Percentiles rank a stretch among this genome's conserved stretches.
These are phyloP conservation scores for Aphaenogaster floridana DNA, from an alignment of 1,140 invertebrate genomes.

Conservation along the genomic window DNA sequence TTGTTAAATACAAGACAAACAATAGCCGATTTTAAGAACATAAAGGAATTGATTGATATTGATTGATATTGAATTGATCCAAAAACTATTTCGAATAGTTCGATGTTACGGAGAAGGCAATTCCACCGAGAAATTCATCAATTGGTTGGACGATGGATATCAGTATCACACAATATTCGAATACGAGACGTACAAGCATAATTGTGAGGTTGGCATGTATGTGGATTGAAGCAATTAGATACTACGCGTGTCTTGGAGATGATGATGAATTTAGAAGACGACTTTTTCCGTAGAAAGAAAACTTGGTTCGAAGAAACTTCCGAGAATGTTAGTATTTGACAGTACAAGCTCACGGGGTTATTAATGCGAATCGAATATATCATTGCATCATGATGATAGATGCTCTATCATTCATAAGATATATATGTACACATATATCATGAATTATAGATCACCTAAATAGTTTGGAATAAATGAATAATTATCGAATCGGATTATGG, in stretches of 20 bases:
- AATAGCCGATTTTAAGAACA: too few species aligned
- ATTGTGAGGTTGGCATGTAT: neutral
- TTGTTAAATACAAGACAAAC: too few species aligned
- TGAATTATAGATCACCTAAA: neutral
- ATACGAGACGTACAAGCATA: neutral
- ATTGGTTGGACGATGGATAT: too few species aligned
- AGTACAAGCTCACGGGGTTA: neutral
- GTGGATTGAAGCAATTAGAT: neutral
- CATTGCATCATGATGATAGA: neutral
- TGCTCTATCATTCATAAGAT: neutral
- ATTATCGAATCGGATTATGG: slow-evolving; percentile 43
- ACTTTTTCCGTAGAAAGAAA: too few species aligned
- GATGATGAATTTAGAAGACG: neutral
- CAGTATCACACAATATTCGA: neutral
- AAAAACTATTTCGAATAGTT: too few species aligned
- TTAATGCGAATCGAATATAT: neutral
- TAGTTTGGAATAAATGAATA: neutral
- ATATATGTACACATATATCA: neutral
- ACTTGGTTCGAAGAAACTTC: neutral
- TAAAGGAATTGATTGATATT: too few species aligned
- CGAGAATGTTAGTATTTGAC: neutral
- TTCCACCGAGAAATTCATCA: neutral
- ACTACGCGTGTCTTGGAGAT: neutral
- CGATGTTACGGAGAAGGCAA: neutral
- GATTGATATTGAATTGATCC: too few species aligned